Base-by-base conservation (phyloP, 1,140 invertebrate species). In the Phocides pigmalion region DNA sequence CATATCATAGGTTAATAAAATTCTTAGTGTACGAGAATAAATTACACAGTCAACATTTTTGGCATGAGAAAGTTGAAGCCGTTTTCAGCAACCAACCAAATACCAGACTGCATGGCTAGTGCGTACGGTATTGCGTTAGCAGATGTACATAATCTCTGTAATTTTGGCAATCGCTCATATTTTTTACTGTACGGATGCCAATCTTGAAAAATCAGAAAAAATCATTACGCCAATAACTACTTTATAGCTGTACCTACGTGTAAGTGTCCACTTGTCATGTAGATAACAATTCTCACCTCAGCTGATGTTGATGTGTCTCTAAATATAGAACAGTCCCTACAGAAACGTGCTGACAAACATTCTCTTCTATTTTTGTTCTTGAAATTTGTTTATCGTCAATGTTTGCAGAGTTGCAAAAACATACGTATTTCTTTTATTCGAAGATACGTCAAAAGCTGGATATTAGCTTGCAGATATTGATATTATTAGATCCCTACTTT, bases 61-160 rank as follows among this genome's bases (percentile, higher is more conserved):
- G 70, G 56, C 66, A 66, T 63, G 53, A 63, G 66, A 72, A 66
- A 72, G 70, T 68, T 58, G 64, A 72, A 61, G 59, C 41, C 16
- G 54, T 61, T 70, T 66, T 61, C 62, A 66, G 49, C 47, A n/a
- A 47, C 28, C 46, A 39, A 14, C 35, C n/a, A 39, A 3, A 14
- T 11, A n/a, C 32, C 11, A 39, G 35, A 39, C 35, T 39, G 35
- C 35, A n/a, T 39, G 35, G 32, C 32, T 35, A n/a, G 35, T 14
- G 35, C 35, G n/a, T 39, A 39, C 35, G 11, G 14, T n/a, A 35
- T 39, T 39, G 35, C 35, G n/a, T 39, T 39, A 14, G 35, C 35
- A 39, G 28, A 11, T 0, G 9, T 14, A 39, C 4, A 14, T 22
- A 6, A 6, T 22, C 22, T 22, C 22, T 22, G 6, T 22, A 39